phyloP scores from a whole-genome alignment of 1,140 invertebrate species.

The Parapsyche elsis region DNA sequence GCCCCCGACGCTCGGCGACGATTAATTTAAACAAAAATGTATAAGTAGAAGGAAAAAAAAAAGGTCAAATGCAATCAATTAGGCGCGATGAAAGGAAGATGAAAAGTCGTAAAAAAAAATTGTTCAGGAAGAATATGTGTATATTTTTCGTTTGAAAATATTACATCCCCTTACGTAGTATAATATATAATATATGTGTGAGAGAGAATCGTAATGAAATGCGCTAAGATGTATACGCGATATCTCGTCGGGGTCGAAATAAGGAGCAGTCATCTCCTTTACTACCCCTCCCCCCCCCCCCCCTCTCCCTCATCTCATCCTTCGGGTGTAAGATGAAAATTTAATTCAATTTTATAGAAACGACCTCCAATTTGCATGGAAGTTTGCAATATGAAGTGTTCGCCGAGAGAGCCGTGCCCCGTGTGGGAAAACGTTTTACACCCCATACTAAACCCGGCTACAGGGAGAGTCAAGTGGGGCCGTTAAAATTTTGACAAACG shows the following conservation, averaged over 20 bases:
- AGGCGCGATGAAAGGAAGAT: neutral
- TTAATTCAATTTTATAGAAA: slow-evolving; percentile 57
- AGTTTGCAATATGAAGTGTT: slow-evolving; percentile 36
- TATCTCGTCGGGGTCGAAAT: slow-evolving; percentile 13
- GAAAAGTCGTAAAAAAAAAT: neutral
- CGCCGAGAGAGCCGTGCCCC: slow-evolving; percentile 6
- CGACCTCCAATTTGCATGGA: slow-evolving; percentile 55
- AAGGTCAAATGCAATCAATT: slow-evolving; percentile 10
- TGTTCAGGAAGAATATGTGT: neutral
- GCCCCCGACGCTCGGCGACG: neutral
- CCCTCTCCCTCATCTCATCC: neutral
- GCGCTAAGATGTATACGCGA: slow-evolving; percentile 20
- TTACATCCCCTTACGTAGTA: too few relatives aligned
- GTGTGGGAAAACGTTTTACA: slow-evolving; percentile 10
- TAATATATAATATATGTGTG: neutral
- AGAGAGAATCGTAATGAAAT: slow-evolving; percentile 37
- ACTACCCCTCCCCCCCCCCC: neutral
- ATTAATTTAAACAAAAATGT: neutral
- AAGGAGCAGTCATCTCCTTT: slow-evolving; percentile 19
- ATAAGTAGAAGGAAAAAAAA: neutral
- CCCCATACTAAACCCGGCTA: slow-evolving; percentile 18
- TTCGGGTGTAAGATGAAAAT: slow-evolving; percentile 52
- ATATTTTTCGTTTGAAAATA: neutral
- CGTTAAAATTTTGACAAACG: slow-evolving; percentile 35
- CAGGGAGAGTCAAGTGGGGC: neutral